Percentiles rank a stretch among this genome's conserved stretches.
phyloP scores from a whole-genome alignment of 2,113 vertebrate species.

The Chaetops frenatus region DNA sequence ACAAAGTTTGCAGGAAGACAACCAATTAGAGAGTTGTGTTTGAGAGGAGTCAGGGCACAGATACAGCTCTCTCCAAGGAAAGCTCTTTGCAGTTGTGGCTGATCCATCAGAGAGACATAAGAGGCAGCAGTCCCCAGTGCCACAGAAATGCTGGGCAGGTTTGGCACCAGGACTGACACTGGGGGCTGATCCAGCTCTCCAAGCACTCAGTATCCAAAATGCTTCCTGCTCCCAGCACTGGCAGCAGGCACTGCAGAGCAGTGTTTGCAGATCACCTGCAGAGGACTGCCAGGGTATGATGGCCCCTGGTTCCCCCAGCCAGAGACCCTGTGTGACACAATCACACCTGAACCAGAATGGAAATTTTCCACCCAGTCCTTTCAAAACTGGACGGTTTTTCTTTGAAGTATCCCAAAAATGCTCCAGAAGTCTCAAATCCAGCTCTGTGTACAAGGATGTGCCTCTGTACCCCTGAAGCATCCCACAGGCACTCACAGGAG shows the following conservation, averaged over 20 bases:
- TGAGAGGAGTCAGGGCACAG: not conserved
- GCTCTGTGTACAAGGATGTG: not conserved
- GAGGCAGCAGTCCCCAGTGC: not conserved
- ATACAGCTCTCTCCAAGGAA: not conserved
- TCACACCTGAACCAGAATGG: not conserved
- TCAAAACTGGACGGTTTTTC: not conserved
- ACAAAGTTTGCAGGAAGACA: not conserved
- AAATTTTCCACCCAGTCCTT: not conserved
- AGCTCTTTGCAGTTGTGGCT: not conserved
- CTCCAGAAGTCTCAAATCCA: not conserved
- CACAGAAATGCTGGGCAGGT: not conserved
- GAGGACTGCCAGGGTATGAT: not conserved
- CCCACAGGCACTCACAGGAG: not conserved
- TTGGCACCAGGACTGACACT: not conserved
- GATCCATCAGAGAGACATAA: rapidly evolving
- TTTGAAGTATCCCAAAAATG: not conserved
- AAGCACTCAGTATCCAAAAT: not conserved
- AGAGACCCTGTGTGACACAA: rapidly evolving
- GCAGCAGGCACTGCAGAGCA: not conserved
- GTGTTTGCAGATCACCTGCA: not conserved
- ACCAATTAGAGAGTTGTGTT: not conserved
- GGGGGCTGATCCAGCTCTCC: not conserved
- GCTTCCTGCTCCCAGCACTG: not conserved
- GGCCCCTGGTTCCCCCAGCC: not conserved
- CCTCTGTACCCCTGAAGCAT: rapidly evolving